Evolutionary conservation across 37 sponge, comb jelly and placozoan species (phyloP), one percentile per base, ranked within the genome.

Genomic region (Oscarella lobularis): DNA sequence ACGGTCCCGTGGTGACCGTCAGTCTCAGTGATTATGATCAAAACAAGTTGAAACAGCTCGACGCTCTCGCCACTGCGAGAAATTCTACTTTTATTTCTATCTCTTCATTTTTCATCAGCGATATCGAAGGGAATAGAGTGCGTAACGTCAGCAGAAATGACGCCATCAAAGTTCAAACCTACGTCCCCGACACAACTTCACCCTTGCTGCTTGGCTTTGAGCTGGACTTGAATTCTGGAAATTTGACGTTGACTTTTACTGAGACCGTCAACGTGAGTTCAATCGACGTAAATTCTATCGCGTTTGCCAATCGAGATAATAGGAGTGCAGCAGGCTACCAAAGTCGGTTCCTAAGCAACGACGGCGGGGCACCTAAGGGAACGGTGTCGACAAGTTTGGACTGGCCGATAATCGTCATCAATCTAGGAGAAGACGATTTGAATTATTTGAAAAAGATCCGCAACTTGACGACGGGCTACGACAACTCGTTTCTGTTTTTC

Each of bases 381-480:
- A 81, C 94, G 0, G 79, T 71, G 9, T 80, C 94, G 2, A 82
- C 87, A 74, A 69, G 80, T 36, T 36, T 66, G 14, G 85, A 93
- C 76, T 67, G 78, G 31, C 82, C 85, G n/a, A 66, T 73, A 2
- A 38, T 93, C n/a, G 75, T 84, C 1, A 34, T 93, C 0, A 69
- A 81, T 29, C 69, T 93, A 39, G 94, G 90, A 0, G 82, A 85
- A 73, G 83, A 84, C 31, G 94, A 93, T 78, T 72, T 89, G 30
- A 79, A 93, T 82, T 75, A 77, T 3, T 76, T 93, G 9, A 93
- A 93, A 67, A 89, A 89, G 32, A 74, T 89, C 0, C 39, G 87
- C 14, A 82, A 31, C 6, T 79, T 93, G 3, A 85, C 83, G 5
- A 83, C 85, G 1, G 38, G 37, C 31, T 4, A 9, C 0, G 40